phyloP scores from a whole-genome alignment of 2,888 invertebrate genomes.

The Lutraria lutraria region DNA sequence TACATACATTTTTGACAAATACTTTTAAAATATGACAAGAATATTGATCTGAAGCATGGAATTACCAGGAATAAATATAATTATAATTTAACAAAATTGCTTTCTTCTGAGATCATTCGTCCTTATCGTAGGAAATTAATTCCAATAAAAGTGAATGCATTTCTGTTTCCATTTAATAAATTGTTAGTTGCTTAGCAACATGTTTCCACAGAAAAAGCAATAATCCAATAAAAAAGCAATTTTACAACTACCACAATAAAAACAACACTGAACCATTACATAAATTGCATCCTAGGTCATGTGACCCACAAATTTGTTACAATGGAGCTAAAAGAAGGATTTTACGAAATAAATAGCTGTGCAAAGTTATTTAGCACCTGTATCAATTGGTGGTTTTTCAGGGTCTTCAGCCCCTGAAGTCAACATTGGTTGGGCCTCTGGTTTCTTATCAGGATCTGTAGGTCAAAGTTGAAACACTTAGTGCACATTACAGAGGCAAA shows the following conservation, averaged over 20 bases:
- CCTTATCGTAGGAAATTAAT: neutral
- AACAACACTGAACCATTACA: neutral
- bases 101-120: neutral
- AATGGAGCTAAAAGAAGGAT: neutral
- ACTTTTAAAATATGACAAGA: too few species aligned
- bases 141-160: neutral
- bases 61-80: neutral
- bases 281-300: neutral
- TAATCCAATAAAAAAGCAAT: slow-evolving; percentile 8
- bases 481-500: neutral
- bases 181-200: neutral
- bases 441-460: slow-evolving; percentile 42
- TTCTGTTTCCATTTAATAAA: neutral
- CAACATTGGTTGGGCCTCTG: slow-evolving; percentile 53
- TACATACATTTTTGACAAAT: too few species aligned
- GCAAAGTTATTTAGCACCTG: slow-evolving; percentile 22
- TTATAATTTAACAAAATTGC: slow-evolving; percentile 15
- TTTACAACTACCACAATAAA: slow-evolving; percentile 3
- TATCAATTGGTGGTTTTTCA: slow-evolving; percentile 42
- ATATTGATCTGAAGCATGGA: neutral
- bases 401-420: slow-evolving; percentile 40
- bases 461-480: slow-evolving; percentile 24
- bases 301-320: neutral
- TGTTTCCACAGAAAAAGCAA: neutral
- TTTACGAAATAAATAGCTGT: neutral